Evolutionary conservation across 2,797 vertebrate genomes (phyloP), one percentile per base, ranked within the genome.

Genomic region (Phyllotis vaccarum): DNA sequence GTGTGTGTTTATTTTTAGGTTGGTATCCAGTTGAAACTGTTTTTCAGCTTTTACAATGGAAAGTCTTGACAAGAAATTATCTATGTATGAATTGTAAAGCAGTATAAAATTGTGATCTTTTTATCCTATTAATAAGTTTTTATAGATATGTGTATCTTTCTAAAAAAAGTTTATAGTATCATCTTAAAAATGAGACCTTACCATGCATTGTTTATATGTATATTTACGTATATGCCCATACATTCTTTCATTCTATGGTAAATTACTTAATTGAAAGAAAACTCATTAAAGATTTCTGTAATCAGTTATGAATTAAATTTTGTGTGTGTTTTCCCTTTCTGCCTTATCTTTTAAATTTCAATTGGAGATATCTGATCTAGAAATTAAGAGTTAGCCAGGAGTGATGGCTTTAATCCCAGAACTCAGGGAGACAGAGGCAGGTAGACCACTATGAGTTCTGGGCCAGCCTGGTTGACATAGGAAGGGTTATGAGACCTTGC

Each of bases 51-150:
- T 83, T 31, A 80, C 81, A 97, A 80, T 93, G 74, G 74, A 54
- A 97, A 94, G 29, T 88, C 17, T 96, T 78, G 78, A 76, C 70
- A 95, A 89, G 17, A 93, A 85, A 76, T 90, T 91, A 75, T 54
- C 68, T 86, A 86, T 95, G 64, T 37, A 14, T 91, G 58, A 49
- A 1, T 93, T 94, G 49, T 60, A 97, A 87, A 29, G 12, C 56
- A 94, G 31, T 91, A 74, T 94, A 82, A 90, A 92, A 80, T 96
- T 93, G 43, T 91, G 27, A 79, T 86, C 46, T 90, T 94, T 95
- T 95, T 76, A 43, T 90, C 54, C 91, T 93, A 86, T 40, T 79
- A 58, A 29, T 92, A 82, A 52, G 46, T 90, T 80, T 80, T 66
- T 95, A 31, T 87, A 74, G 66, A 19, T 76, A 68, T 58, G 17